Evolutionary conservation across 1,140 invertebrate species (phyloP), one percentile per base, ranked within the genome.

Genomic region (Zaprionus ghesquierei): DNA sequence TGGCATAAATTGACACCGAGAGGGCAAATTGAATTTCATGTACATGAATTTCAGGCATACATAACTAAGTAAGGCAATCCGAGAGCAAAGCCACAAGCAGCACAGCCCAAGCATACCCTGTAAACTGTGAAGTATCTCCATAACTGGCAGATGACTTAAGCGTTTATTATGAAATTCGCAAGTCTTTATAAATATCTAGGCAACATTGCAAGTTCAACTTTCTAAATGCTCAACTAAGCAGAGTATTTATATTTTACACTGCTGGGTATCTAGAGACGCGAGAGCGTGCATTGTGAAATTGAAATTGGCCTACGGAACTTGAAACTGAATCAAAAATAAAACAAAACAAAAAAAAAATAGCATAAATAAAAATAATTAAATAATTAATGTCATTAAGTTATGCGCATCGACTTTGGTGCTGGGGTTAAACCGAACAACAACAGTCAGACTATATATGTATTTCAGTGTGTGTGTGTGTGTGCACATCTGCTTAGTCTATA

Each of bases 301-400:
- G 50, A 44, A 61, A 51, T 64, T 55, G 53, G 61, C 38, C 70
- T 72, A 58, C 35, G 70, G 56, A 60, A 79, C 79, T 65, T 65
- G 9, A 60, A 60, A 73, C 46, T 10, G 25, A 41, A n/a, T 38
- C 53, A 53, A 50, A 56, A 8, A 60, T 23, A 15, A 38, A 64
- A 55, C 46, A 54, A 9, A 55, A 29, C 51, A 27, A 49, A 29
- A 73, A 64, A 22, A 64, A 35, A 50, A 64, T 44, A 63, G 84
- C 70, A 87, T 89, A 87, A 87, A 89, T 84, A 80, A 77, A 82
- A 87, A 87, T 84, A 89, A 89, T 87, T 87, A 89, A 87, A 89
- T 87, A 87, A 87, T 87, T 89, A 89, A 87, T 89, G 73, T 63
- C 73, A 77, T 87, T 87, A 89, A 87, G 60, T 75, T 87, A 79